Evolutionary conservation across 2,113 vertebrate species (phyloP), one percentile per base, ranked within the genome.

Genomic region (Equus przewalskii): DNA sequence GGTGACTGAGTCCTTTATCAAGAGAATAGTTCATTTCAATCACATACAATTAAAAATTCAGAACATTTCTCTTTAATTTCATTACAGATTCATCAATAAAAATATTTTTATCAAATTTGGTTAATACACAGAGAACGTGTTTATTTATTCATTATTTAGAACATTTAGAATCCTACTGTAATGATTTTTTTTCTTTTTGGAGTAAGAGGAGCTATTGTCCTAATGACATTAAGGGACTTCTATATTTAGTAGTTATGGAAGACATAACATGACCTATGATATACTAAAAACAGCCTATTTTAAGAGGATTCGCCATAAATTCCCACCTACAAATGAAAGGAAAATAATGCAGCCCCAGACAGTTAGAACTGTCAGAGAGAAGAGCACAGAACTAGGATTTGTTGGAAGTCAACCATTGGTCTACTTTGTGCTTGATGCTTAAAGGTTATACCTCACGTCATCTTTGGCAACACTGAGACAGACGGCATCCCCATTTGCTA

Each of bases 41-140:
- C 82, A 70, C 56, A 86, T n/a, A 44, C 49, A 58, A 79, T 75
- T 70, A 88, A 88, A 91, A 88, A 30, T 46, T 30, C 69, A 76
- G 82, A 97, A 62, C 64, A 84, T 49, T 88, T 65, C 44, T 76
- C 24, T 62, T 69, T 92, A 28, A 75, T 79, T 89, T 67, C 72
- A 26, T 86, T 90, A 81, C 9, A 92, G 13, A 89, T 85, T 91
- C n/a, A 85, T 75, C 65, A 73, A 64, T 58, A 94, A 86, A 91
- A 95, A 46, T 58, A 26, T 3, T 94, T 86, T 82, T 33, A 62
- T 85, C 6, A 30, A 85, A 72, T 75, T n/a, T 85, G 58, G 33
- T 83, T 10, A 67, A 44, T 33, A 58, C 0, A 44, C 4, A 75
- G 11, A 1, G 15, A 24, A 33, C 41, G 12, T 75, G 11, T 7